These are phyloP conservation scores for Zapornia atra DNA, from an alignment of 2,113 vertebrate genomes.

Conservation along the genomic window DNA sequence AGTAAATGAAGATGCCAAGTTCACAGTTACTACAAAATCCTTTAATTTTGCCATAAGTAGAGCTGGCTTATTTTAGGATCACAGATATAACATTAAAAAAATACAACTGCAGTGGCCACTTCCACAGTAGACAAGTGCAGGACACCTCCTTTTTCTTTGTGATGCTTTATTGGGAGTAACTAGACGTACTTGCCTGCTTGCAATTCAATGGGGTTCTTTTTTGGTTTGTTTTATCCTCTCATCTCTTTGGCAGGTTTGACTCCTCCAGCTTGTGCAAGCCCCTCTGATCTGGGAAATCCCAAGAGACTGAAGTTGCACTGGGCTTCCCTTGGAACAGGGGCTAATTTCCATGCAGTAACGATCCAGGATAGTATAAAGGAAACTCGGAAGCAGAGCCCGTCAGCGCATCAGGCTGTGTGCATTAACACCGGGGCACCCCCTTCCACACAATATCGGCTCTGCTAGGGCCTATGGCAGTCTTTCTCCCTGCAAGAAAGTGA, in stretches of 20 bases:
- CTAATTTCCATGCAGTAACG: background rate
- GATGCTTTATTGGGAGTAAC: background rate
- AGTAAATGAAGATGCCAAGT: background rate
- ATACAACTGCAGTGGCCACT: background rate
- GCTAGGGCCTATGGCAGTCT: background rate
- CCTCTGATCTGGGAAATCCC: background rate
- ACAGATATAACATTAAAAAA: background rate
- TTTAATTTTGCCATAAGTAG: background rate
- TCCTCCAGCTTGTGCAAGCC: background rate
- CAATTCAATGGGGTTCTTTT: background rate
- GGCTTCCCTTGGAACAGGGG: background rate
- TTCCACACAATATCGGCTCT: background rate
- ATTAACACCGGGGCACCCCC: background rate
- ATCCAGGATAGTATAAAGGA: background rate
- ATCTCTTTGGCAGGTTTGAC: background rate
- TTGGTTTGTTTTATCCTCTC: background rate
- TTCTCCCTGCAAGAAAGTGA: background rate
- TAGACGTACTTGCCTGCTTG: background rate
- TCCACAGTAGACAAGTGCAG: background rate
- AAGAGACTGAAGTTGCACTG: background rate
- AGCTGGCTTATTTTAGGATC: background rate
- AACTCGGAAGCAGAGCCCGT: background rate
- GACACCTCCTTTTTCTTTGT: background rate
- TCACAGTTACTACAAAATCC: background rate
- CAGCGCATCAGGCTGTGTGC: background rate